phyloP scores from a whole-genome alignment of 2,113 vertebrate genomes.

The Panthera uncia region DNA sequence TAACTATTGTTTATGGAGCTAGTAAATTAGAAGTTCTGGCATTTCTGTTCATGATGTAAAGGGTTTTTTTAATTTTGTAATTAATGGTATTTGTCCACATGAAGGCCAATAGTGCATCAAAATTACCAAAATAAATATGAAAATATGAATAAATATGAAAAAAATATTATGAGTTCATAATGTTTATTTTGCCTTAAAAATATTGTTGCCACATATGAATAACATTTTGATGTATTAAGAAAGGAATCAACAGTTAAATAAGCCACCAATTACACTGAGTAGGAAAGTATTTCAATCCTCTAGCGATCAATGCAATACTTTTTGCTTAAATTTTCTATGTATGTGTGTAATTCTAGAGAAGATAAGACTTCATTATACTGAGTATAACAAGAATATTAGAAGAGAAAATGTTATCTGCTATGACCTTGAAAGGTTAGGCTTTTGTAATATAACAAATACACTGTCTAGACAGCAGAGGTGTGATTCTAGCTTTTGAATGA shows the following conservation, averaged over 20 bases:
- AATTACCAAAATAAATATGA: not conserved
- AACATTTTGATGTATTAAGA: slow-evolving; percentile 13
- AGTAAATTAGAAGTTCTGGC: not conserved
- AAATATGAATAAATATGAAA: not conserved
- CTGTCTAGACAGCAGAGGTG: not conserved
- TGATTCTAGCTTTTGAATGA: slow-evolving; percentile 15
- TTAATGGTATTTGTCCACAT: not conserved
- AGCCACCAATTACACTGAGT: not conserved
- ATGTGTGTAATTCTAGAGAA: slow-evolving; percentile 11
- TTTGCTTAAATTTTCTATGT: slow-evolving; percentile 42
- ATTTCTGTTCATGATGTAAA: not conserved
- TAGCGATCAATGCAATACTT: not conserved
- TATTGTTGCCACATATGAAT: not conserved
- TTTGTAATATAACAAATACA: slow-evolving; percentile 35
- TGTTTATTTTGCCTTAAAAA: slow-evolving; percentile 30
- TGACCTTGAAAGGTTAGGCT: slow-evolving; percentile 15
- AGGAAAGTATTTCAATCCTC: not conserved
- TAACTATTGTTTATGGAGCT: not conserved
- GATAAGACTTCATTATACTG: slow-evolving; percentile 16
- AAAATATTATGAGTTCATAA: not conserved
- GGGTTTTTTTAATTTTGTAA: not conserved
- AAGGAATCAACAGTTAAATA: slow-evolving; percentile 27
- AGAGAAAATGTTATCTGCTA: not conserved
- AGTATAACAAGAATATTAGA: not conserved
- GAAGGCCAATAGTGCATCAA: not conserved